Percentiles rank a stretch among this genome's conserved stretches.
These are phyloP conservation scores for Coelopa frigida DNA, from an alignment of 1,140 invertebrate genomes.

Conservation along the genomic window DNA sequence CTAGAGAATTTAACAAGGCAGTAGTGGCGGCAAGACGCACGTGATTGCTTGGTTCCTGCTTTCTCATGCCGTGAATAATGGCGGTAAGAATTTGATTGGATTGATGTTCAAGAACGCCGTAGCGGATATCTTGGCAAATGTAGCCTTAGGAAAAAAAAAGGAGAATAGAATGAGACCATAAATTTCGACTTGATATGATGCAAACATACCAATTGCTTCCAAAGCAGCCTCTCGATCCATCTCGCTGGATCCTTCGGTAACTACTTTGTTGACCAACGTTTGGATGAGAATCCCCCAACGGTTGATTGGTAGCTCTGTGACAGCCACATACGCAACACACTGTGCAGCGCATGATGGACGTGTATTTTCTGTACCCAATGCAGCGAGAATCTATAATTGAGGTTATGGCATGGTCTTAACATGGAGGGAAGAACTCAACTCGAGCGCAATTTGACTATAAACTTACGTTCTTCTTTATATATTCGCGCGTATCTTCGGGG, in stretches of 20 bases:
- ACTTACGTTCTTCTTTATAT: constrained; percentile 94
- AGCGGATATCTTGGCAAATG: constrained; percentile 77
- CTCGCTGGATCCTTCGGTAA: constrained; percentile 78
- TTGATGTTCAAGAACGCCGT: constrained; percentile 82
- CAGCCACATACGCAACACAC: constrained; percentile 97
- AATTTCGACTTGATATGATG: constrained; percentile 48
- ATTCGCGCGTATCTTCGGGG: constrained; percentile 74
- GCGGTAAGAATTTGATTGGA: constrained; percentile 97
- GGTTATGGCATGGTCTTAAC: too few species aligned
- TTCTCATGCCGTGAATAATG: constrained; percentile 96
- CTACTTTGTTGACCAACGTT: constrained; percentile 83
- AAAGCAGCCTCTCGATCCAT: constrained; percentile 92
- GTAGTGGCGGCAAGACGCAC: constrained; percentile 92
- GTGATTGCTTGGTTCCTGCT: constrained; percentile 71
- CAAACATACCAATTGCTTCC: constrained; percentile 97
- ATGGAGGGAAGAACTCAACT: background rate
- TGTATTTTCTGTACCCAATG: constrained; percentile 91
- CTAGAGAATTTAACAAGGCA: constrained; percentile 94
- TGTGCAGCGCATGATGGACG: constrained; percentile 95
- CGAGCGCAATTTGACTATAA: constrained; percentile 2
- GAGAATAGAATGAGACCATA: constrained; percentile 4
- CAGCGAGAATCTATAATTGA: constrained; percentile 69
- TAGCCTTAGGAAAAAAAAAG: constrained; percentile 48
- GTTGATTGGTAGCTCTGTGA: constrained; percentile 83
- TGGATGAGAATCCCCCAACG: constrained; percentile 83